Base-by-base conservation (phyloP, 2,113 vertebrate genomes). In the Penelope pileata region DNA sequence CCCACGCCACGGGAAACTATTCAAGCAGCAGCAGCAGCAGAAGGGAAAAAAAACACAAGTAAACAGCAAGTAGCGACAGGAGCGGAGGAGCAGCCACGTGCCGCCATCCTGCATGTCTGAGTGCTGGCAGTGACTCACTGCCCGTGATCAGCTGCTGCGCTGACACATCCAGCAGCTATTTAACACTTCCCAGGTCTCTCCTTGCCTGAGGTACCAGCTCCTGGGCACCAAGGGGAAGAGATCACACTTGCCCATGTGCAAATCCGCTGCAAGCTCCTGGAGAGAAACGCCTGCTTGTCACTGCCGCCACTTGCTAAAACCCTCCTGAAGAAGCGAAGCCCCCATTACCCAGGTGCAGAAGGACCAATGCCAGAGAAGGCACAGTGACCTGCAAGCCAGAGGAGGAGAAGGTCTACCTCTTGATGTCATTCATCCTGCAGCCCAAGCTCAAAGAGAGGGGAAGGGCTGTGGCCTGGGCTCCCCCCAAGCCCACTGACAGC, bases 111-210 rank as follows among this genome's bases (percentile, higher is more conserved):
- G 69, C 22, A 2, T 50, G 74, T 63, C 4, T 2, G 26, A 60
- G 70, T 0, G 0, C 80, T 43, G 53, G 43, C 74, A 66, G 0
- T 95, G 94, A 96, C 80, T 96, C 94, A 94, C 53, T 4, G 7
- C 43, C 62, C 40, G 1, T 12, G 29, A 80, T 90, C 78, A 70
- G 63, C 83, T 92, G 83, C 86, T 80, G 54, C 0, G 0, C 10
- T 91, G 91, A 91, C 45, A 1, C 86, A 93, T 68, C 64, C 83
- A 66, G 66, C 58, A 93, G 72, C 47, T 95, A 94, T 91, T 81
- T 66, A 62, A 58, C 8, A 38, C 80, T 94, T 92, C 92, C 91
- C 42, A 78, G 54, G 42, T 47, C 48, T 60, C 78, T 78, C 64
- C 76, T 78, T 69, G 42, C 60, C 86, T 0, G 0, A 48, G 59